Evolutionary conservation across 2,888 invertebrate genomes (phyloP).

Genomic region (Drosophila subsilvestris): DNA sequence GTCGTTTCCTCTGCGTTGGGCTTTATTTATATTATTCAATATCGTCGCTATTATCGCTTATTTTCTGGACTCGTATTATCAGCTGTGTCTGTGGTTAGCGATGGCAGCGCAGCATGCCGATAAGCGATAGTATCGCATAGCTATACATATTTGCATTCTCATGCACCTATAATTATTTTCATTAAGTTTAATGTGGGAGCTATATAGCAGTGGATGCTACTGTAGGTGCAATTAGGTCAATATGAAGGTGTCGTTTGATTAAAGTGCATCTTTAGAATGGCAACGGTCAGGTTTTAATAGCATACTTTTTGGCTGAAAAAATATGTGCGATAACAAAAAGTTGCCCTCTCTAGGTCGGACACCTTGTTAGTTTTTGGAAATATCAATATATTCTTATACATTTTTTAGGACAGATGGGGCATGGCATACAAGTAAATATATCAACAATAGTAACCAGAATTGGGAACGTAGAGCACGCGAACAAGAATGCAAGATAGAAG

Average conservation of each 20-base stretch:
- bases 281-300: background rate
- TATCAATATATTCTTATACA: too few relatives aligned
- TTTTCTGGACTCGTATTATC: constrained; percentile 22
- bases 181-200: background rate
- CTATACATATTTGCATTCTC: constrained; percentile 1
- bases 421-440: too few relatives aligned
- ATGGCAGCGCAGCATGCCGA: background rate
- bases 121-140: background rate
- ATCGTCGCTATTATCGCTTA: constrained; percentile 67
- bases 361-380: too few relatives aligned
- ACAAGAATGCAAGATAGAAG: too few relatives aligned
- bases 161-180: background rate
- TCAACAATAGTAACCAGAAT: too few relatives aligned
- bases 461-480: too few relatives aligned
- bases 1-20: constrained; percentile 22
- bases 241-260: background rate
- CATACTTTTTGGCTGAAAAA: background rate
- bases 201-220: too few relatives aligned
- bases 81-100: background rate
- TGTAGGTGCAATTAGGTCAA: background rate
- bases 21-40: constrained; percentile 73
- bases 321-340: too few relatives aligned
- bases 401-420: too few relatives aligned
- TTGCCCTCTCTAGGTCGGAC: too few relatives aligned
- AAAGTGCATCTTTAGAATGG: background rate